Conservation (phyloP, 2,797 vertebrate species). For the Muscicapa comitata region DNA sequence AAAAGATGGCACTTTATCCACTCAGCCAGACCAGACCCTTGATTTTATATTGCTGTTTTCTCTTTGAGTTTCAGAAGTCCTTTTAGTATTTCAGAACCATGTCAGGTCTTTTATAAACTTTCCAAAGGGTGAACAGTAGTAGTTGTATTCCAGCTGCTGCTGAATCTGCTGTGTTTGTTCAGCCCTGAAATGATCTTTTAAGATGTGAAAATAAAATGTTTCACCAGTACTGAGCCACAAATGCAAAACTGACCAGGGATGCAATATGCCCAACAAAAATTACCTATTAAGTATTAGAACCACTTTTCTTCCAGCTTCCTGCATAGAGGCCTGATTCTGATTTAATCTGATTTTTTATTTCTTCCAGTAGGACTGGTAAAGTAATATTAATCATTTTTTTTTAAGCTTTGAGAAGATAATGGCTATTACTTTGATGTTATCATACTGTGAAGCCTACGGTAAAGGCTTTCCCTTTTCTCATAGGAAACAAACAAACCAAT, state of each 20-base stretch:
- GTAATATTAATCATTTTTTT: background rate
- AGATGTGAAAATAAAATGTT: slow-evolving; percentile 71
- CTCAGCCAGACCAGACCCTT: slow-evolving; percentile 58
- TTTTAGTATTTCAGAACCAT: slow-evolving; percentile 68
- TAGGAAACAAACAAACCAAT: background rate
- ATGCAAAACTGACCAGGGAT: slow-evolving; percentile 57
- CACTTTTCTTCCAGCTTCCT: background rate
- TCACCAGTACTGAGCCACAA: slow-evolving; percentile 61
- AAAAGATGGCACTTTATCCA: slow-evolving; percentile 58
- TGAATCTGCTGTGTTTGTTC: slow-evolving; percentile 69
- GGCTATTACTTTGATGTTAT: background rate
- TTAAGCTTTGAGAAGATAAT: background rate
- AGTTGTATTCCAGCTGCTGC: slow-evolving; percentile 67
- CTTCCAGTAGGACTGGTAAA: background rate
- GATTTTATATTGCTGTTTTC: slow-evolving; percentile 65
- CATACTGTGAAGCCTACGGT: background rate
- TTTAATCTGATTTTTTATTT: background rate
- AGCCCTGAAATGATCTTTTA: slow-evolving; percentile 73
- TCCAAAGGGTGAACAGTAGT: slow-evolving; percentile 67
- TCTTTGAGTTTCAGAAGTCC: slow-evolving; percentile 59
- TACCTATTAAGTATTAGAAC: slow-evolving; percentile 35
- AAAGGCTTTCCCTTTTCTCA: background rate
- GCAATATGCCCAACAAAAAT: slow-evolving; percentile 1
- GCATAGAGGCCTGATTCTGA: background rate
- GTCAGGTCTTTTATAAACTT: slow-evolving; percentile 62